Conservation (phyloP, 2,113 vertebrate genomes). For the Hystrix brachyura region DNA sequence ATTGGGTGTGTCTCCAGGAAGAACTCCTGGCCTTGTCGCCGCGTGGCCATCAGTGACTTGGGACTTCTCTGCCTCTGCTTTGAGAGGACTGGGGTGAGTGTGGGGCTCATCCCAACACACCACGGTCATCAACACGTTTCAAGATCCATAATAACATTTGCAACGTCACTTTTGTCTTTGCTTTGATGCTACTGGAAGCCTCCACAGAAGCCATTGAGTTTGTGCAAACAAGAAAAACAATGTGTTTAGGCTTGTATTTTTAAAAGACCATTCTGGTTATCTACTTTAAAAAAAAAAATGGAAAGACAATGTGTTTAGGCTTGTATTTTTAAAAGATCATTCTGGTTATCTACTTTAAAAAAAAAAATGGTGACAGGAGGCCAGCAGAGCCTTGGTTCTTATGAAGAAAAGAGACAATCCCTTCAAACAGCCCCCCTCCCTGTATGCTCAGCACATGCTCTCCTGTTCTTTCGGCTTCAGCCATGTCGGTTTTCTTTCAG, state of each 20-base stretch:
- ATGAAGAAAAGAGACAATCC: conserved; percentile 21
- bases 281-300: too few species aligned
- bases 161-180: not conserved
- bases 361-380: too few species aligned
- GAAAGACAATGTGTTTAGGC: not conserved
- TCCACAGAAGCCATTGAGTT: not conserved
- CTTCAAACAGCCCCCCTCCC: not conserved
- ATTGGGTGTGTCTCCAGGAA: not conserved
- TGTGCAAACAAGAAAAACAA: not conserved
- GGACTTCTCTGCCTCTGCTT: not conserved
- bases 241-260: not conserved
- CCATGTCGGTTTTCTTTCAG: not conserved
- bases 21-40: not conserved
- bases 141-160: not conserved
- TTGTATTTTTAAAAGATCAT: not conserved
- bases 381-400: not conserved
- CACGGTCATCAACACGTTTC: not conserved
- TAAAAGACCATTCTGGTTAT: not conserved
- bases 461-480: not conserved
- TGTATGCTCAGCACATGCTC: not conserved
- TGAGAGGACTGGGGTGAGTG: not conserved
- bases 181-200: not conserved
- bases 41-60: not conserved
- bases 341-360: not conserved
- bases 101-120: not conserved